These are phyloP conservation scores for Rhyacophila brunnea DNA, from an alignment of 1,140 invertebrate genomes.

Conservation along the genomic window DNA sequence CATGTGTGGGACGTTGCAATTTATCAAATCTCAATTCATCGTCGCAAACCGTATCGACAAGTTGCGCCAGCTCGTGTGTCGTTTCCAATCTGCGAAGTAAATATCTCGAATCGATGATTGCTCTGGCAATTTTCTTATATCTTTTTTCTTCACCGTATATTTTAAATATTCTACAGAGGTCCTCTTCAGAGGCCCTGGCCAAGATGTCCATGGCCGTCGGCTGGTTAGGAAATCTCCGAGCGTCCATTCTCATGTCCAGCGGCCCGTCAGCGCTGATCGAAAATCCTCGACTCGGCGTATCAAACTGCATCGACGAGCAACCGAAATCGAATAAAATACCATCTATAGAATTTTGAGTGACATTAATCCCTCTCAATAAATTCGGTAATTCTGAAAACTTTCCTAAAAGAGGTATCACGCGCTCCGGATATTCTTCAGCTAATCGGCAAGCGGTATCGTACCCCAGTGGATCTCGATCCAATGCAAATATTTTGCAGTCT, in stretches of 20 bases:
- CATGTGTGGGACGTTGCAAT: conserved; percentile 71
- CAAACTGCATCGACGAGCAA: conserved; percentile 95
- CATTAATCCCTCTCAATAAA: conserved; percentile 60
- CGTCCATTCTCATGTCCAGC: conserved; percentile 96
- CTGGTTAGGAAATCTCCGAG: conserved; percentile 63
- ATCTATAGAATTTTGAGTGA: conserved; percentile 71
- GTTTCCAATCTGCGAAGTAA: conserved; percentile 77
- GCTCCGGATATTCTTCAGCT: conserved; percentile 63
- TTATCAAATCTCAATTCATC: conserved; percentile 66
- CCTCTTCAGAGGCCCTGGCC: conserved; percentile 71
- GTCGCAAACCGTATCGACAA: conserved; percentile 69
- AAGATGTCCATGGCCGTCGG: conserved; percentile 86
- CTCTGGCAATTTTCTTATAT: conserved; percentile 82
- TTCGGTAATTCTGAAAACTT: conserved; percentile 83
- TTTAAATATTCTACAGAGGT: conserved; percentile 82
- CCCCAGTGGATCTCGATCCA: conserved; percentile 86
- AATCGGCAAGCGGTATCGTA: conserved; percentile 65
- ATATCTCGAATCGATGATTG: conserved; percentile 84
- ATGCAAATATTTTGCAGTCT: conserved; percentile 70
- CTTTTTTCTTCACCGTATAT: conserved; percentile 89
- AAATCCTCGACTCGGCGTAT: conserved; percentile 80
- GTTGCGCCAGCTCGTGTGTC: conserved; percentile 78
- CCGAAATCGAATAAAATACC: conserved; percentile 91
- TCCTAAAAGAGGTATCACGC: conserved; percentile 76
- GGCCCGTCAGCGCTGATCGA: conserved; percentile 79